A percentile compares a stretch with the other conserved stretches of the same genome.
phyloP scores from a whole-genome alignment of 2,888 invertebrate genomes.

The Drosophila falleni region DNA sequence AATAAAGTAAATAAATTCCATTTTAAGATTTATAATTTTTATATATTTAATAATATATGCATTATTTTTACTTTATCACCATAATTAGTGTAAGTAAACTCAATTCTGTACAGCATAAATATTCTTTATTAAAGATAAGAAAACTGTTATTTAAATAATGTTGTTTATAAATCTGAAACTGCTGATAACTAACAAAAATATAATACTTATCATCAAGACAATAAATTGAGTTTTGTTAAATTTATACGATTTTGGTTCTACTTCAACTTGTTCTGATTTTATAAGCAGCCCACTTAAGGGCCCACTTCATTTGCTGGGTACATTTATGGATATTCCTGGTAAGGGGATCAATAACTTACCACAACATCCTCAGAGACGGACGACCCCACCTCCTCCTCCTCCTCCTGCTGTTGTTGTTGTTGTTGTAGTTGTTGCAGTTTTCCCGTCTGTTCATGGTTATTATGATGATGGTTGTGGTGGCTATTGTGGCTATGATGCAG shows the following conservation, averaged over 20 bases:
- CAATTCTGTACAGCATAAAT: not conserved
- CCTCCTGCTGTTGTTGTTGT: constrained; percentile 9
- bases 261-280: not conserved
- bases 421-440: constrained; percentile 20
- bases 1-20: no score
- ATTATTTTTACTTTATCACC: not conserved
- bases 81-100: not conserved
- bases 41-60: no score
- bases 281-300: not conserved
- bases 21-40: not conserved
- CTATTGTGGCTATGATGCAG: constrained; percentile 40
- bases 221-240: not conserved
- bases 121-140: not conserved
- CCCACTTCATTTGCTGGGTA: not conserved
- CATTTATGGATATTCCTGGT: constrained; percentile 4
- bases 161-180: not conserved
- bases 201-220: not conserved
- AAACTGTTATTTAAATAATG: not conserved
- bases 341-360: constrained; percentile 48
- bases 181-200: not conserved
- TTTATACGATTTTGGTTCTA: not conserved
- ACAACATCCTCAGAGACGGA: constrained; percentile 60
- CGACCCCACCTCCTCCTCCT: constrained; percentile 22
- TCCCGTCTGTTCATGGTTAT: constrained; percentile 13
- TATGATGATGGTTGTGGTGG: constrained; percentile 36